Conservation (phyloP, 2,797 vertebrate genomes). For the Scomberomorus guttatus region DNA sequence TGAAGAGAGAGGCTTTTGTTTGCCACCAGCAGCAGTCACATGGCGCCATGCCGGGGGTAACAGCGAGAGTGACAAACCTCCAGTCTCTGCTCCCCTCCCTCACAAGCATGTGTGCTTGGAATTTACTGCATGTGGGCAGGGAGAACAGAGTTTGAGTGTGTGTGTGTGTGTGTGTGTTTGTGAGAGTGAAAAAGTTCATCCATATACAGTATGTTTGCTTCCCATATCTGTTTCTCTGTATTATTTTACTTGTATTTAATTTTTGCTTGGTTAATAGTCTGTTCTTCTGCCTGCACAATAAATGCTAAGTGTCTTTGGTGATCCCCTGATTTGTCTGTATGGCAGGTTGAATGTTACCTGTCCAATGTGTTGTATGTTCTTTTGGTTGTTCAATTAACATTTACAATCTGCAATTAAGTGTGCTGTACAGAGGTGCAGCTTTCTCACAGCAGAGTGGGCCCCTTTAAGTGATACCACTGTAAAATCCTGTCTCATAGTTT, state of each 20-base stretch:
- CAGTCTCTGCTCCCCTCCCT: slow-evolving; percentile 37
- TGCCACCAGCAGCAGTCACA: slow-evolving; percentile 69
- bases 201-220: neutral
- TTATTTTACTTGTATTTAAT: neutral
- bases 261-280: neutral
- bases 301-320: neutral
- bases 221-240: neutral
- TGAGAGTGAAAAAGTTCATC: slow-evolving; percentile 1
- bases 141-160: neutral
- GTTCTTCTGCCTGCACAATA: no score
- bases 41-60: slow-evolving; percentile 49
- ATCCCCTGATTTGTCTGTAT: neutral
- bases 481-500: no score
- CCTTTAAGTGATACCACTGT: no score
- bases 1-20: slow-evolving; percentile 72
- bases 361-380: no score
- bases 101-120: slow-evolving; percentile 30
- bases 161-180: neutral
- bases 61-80: slow-evolving; percentile 43
- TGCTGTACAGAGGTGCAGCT: no score
- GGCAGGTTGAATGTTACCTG: no score
- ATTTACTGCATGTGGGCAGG: slow-evolving; percentile 26
- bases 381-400: no score
- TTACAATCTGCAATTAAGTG: no score
- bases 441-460: no score